Evolutionary conservation across 2,888 invertebrate genomes (phyloP).

Genomic region (Cantharis lateralis): DNA sequence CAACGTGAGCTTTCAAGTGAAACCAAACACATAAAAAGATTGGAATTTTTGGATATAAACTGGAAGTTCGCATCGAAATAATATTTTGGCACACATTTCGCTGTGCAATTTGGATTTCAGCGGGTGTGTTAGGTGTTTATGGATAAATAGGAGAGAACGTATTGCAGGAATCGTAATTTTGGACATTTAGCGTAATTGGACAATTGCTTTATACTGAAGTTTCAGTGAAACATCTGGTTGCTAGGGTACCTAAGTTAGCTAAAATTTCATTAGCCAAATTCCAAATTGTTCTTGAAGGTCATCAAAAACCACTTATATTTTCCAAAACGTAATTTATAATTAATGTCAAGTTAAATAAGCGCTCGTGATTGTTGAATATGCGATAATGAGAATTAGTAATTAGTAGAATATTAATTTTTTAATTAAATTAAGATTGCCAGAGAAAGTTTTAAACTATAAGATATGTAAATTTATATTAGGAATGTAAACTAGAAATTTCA

Average conservation of each 20-base stretch:
- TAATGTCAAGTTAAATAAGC: slow-evolving; percentile 23
- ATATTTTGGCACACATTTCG: background rate
- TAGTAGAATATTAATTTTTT: background rate
- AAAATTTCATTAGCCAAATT: slow-evolving; percentile 43
- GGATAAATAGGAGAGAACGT: background rate
- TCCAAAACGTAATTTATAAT: slow-evolving; percentile 38
- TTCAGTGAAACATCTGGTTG: slow-evolving; percentile 18
- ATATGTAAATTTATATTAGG: background rate
- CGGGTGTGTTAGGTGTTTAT: background rate
- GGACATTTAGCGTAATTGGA: slow-evolving; percentile 1
- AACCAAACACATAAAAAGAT: background rate
- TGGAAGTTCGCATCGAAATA: background rate
- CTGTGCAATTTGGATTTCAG: background rate
- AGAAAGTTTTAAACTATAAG: background rate
- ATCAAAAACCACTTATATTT: slow-evolving; percentile 36
- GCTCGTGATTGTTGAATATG: background rate
- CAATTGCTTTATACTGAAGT: slow-evolving; percentile 14
- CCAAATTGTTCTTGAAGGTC: slow-evolving; percentile 39
- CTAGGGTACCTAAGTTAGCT: slow-evolving; percentile 9
- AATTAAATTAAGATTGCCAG: background rate
- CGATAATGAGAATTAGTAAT: background rate
- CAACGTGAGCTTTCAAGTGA: background rate
- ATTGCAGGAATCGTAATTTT: background rate
- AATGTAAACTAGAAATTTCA: slow-evolving; percentile 8
- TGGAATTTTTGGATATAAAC: background rate